Conservation (phyloP, 2,888 invertebrate species). For the Drosophila nr. medialis region DNA sequence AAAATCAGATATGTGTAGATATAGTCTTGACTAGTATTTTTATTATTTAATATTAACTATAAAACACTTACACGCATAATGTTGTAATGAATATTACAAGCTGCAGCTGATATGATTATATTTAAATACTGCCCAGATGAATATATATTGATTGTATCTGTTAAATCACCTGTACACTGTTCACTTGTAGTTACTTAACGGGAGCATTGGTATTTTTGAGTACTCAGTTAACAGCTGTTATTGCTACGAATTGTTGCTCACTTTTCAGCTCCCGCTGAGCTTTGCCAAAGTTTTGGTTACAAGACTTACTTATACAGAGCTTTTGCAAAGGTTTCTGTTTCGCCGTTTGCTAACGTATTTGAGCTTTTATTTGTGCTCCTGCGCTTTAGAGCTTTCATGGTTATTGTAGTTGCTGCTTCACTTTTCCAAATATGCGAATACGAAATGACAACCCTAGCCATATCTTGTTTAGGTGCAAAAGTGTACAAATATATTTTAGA, state of each 20-base stretch:
- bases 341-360: too few relatives aligned
- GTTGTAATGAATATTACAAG: not conserved
- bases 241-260: not conserved
- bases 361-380: not conserved
- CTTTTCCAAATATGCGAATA: not conserved
- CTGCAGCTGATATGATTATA: not conserved
- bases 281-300: not conserved
- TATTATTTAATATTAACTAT: not conserved
- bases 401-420: not conserved
- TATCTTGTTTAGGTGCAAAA: too few relatives aligned
- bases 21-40: not conserved
- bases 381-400: not conserved
- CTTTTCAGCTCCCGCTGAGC: not conserved
- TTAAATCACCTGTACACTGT: not conserved
- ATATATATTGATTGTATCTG: not conserved
- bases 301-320: not conserved
- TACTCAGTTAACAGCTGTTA: not conserved
- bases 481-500: not conserved
- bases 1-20: not conserved
- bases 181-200: not conserved
- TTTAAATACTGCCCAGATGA: not conserved
- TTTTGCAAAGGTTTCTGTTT: not conserved
- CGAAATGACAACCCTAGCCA: slow-evolving; percentile 1
- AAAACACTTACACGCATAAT: not conserved
- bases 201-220: slow-evolving; percentile 16